These are phyloP conservation scores for Drosophila busckii DNA, from an alignment of 1,140 invertebrate genomes.

Conservation along the genomic window DNA sequence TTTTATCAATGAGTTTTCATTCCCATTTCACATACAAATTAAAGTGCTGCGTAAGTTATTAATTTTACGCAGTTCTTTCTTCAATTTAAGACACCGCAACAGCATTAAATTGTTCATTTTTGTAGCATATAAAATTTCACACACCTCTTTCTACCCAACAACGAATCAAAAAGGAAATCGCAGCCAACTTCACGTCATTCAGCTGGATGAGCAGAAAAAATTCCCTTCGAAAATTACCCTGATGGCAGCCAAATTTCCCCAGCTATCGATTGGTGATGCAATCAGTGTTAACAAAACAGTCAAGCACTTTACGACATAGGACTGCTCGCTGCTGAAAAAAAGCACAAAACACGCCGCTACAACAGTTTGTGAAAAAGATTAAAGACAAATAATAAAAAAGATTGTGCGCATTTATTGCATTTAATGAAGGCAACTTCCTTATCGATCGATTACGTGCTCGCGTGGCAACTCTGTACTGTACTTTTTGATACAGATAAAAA, in stretches of 20 bases:
- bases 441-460: conserved; percentile 64
- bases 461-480: conserved; percentile 71
- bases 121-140: conserved; percentile 39
- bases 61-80: neutral
- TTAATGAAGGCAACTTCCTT: conserved; percentile 44
- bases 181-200: conserved; percentile 66
- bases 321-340: conserved; percentile 12
- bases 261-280: conserved; percentile 75
- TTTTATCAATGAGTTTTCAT: neutral
- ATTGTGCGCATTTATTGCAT: conserved; percentile 28
- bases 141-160: conserved; percentile 77
- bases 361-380: neutral
- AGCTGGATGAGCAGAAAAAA: conserved; percentile 26
- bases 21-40: neutral
- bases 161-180: conserved; percentile 78
- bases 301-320: conserved; percentile 24
- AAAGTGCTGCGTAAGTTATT: neutral
- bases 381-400: conserved; percentile 16
- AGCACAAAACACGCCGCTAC: neutral
- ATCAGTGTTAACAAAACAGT: conserved; percentile 60
- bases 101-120: conserved; percentile 26
- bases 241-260: conserved; percentile 49
- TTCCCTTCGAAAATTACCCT: conserved; percentile 49
- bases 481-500: conserved; percentile 69
- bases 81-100: neutral